Base-by-base conservation (phyloP, 2,797 vertebrate species). In the Enteromius paludinosus region DNA sequence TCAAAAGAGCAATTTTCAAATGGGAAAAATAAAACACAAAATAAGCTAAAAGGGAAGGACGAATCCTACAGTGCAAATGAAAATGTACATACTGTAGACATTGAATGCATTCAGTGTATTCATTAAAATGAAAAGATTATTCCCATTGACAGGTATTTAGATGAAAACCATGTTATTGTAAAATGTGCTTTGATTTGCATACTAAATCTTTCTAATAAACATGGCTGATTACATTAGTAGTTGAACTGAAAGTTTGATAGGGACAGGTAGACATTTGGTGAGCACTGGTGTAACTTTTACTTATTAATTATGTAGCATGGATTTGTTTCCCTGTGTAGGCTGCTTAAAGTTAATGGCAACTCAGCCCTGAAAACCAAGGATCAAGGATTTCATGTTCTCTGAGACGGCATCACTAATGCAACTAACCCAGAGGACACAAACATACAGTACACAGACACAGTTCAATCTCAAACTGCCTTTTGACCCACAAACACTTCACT, bases 371-470 rank as follows among this genome's bases (percentile, higher is more conserved):
- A 81, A 73, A 35, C n/a, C 47, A 69, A 15, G 18, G 35, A 47
- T 43, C n/a, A 81, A 68, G 8, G 23, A 56, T 59, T 82, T 68
- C 18, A 23, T 10, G 43, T 68, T 23, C 35, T 75, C 61, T 56
- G 35, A 66, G 33, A 56, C 18, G 1, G 18, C 33, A 66, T 76
- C 72, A 75, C 54, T 68, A 75, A 66, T 25, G 49, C 43, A 64
- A 62, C 52, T 28, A 35, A 65, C 79, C n/a, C 10, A 25, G 7
- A 52, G 41, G n/a, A 73, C 8, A 35, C 14, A 59, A n/a, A 59
- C 41, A 59, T 25, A 68, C 25, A 69, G 56, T 38, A 68, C 25
- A 69, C 12, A 62, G 38, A 7, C 43, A 52, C 15, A 7, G 12
- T 38, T 52, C n/a, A 30, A n/a, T 54, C 17, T 33, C 43, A 73